These are phyloP conservation scores for Gallinago media DNA, from an alignment of 2,113 vertebrate species.

Conservation along the genomic window DNA sequence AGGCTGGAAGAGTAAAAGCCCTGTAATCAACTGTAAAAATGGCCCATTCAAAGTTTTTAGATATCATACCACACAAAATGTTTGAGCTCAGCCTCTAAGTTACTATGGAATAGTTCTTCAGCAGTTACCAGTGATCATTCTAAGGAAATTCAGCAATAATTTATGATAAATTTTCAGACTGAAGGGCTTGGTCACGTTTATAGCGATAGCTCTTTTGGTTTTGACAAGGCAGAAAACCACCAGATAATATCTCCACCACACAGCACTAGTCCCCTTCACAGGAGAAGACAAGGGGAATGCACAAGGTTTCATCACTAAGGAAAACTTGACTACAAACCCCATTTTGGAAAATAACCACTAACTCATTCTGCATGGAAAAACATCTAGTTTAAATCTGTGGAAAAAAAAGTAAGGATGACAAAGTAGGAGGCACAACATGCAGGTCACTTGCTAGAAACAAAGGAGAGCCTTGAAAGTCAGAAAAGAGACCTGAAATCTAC, in stretches of 20 bases:
- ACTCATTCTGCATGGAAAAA: background rate
- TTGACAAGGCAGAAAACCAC: background rate
- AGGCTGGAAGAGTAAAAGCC: background rate
- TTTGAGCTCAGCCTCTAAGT: background rate
- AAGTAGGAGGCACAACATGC: rapidly evolving
- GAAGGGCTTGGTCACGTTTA: background rate
- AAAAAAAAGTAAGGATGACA: background rate
- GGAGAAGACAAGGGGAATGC: background rate
- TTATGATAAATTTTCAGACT: background rate
- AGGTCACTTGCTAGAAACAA: background rate
- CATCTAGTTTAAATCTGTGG: background rate
- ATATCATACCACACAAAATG: background rate
- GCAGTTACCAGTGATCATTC: background rate
- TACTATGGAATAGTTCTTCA: background rate
- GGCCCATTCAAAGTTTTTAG: background rate
- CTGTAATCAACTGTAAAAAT: background rate
- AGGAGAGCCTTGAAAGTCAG: background rate
- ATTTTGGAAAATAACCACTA: background rate
- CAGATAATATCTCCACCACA: rapidly evolving
- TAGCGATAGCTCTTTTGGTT: background rate
- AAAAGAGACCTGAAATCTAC: background rate
- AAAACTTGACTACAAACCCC: background rate
- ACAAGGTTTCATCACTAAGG: background rate
- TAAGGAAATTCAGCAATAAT: constrained; percentile 32
- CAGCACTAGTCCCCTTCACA: background rate